Base-by-base conservation (phyloP, 2,797 vertebrate species). In the Hephaestus fuliginosus region DNA sequence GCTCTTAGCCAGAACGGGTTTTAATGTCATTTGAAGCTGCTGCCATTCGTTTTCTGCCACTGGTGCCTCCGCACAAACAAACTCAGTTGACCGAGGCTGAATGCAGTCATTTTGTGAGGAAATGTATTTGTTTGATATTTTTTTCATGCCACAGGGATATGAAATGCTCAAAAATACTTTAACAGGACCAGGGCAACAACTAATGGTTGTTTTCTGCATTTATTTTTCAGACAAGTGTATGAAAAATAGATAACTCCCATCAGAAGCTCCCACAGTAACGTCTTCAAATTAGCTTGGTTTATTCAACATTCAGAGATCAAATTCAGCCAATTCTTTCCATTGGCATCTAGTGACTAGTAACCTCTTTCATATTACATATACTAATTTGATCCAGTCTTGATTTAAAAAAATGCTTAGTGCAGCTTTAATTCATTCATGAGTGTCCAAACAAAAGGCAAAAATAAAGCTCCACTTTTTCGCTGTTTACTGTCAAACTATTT, bases 21-120 rank as follows among this genome's bases (percentile, higher is more conserved):
- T 81, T 74, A 81, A 85, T 82, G 76, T 78, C 1, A 83, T 87
- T 67, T 64, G 36, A 41, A 75, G 71, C 74, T 39, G 44, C 76
- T 63, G 75, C 71, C 73, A 7, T 81, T 89, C 70, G 51, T 84
- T 80, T 73, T 30, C 57, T 72, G 44, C 61, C 43, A 2, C 73
- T 5, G 74, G n/a, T 20, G 36, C 66, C 49, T 53, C 72, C 3
- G 8, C 8, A 28, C 71, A 61, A 60, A 76, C 76, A 71, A 55
- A 78, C 20, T 33, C 25, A 25, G 48, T n/a, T n/a, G 5, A 51
- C 25, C 10, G 0, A 2, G 41, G n/a, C 9, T 20, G 39, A 39
- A 20, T 2, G 30, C 28, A 5, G 28, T 30, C 30, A 14, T 30
- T 10, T 15, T 1, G 14, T 10, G 33, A 14, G 56, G 33, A 56